These are phyloP conservation scores for Apogon talboti DNA, from an alignment of 2,797 vertebrate species.

Conservation along the genomic window DNA sequence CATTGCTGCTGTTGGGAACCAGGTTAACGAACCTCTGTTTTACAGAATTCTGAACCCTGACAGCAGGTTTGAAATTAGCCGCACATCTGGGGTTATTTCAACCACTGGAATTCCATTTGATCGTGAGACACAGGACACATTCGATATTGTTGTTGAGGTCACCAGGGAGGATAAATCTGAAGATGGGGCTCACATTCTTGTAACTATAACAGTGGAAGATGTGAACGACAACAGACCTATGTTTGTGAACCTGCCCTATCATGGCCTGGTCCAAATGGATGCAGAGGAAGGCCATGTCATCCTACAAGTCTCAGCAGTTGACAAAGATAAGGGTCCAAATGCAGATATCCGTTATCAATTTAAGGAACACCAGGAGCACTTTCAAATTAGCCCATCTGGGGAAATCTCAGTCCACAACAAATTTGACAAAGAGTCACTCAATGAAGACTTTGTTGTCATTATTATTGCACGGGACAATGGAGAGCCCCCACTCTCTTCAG, in stretches of 20 bases:
- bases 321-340: constrained; percentile 89
- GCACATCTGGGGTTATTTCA: constrained; percentile 93
- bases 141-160: constrained; percentile 93
- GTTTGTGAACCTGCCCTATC: constrained; percentile 96
- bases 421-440: constrained; percentile 90
- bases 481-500: constrained; percentile 88
- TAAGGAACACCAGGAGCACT: constrained; percentile 89
- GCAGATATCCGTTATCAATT: constrained; percentile 90
- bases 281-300: constrained; percentile 89
- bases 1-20: constrained; percentile 91
- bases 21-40: constrained; percentile 94
- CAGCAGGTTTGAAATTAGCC: constrained; percentile 91
- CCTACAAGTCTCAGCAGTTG: constrained; percentile 89
- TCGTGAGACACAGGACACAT: constrained; percentile 89
- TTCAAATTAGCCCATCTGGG: constrained; percentile 89
- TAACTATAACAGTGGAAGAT: constrained; percentile 91
- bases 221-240: constrained; percentile 92
- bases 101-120: constrained; percentile 95
- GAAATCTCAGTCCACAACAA: constrained; percentile 90
- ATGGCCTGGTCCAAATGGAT: constrained; percentile 91
- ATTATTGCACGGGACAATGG: constrained; percentile 92
- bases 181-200: constrained; percentile 87
- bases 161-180: constrained; percentile 86
- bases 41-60: constrained; percentile 95
- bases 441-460: constrained; percentile 89